phyloP scores from a whole-genome alignment of 2,113 vertebrate species.

The Chaenocephalus aceratus region DNA sequence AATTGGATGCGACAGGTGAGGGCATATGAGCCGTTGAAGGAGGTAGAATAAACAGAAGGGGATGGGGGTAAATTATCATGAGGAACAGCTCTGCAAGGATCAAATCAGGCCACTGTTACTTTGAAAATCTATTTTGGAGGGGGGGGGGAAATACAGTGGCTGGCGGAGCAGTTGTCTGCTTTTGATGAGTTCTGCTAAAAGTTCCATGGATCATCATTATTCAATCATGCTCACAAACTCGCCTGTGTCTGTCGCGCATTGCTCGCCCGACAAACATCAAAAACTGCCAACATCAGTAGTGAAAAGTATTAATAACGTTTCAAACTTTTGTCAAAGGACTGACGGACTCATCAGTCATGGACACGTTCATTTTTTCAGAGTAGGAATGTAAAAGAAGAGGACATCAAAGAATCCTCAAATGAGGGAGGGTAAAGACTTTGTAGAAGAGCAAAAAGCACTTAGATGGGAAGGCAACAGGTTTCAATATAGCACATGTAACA shows the following conservation, averaged over 20 bases:
- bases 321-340: slow-evolving; percentile 44
- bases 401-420: neutral
- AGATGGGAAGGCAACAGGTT: slow-evolving; percentile 7
- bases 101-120: slow-evolving; percentile 41
- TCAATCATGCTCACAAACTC: slow-evolving; percentile 56
- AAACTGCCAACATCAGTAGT: slow-evolving; percentile 46
- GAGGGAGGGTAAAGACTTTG: neutral
- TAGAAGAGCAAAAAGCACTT: slow-evolving; percentile 4
- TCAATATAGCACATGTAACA: slow-evolving; percentile 8
- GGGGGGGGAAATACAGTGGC: neutral
- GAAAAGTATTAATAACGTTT: slow-evolving; percentile 37
- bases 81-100: slow-evolving; percentile 39
- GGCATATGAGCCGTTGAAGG: slow-evolving; percentile 58
- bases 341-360: slow-evolving; percentile 5
- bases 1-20: slow-evolving; percentile 75
- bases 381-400: neutral
- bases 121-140: slow-evolving; percentile 42
- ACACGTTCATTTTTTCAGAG: neutral
- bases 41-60: slow-evolving; percentile 55
- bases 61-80: slow-evolving; percentile 46
- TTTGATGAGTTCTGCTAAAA: slow-evolving; percentile 62
- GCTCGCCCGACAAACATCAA: slow-evolving; percentile 42
- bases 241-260: slow-evolving; percentile 17
- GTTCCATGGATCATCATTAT: slow-evolving; percentile 65
- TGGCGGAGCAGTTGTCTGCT: slow-evolving; percentile 27